A percentile compares a stretch with the other conserved stretches of the same genome.
Evolutionary conservation across 2,888 invertebrate species (phyloP).

Genomic region (Agrilus cyanescens): DNA sequence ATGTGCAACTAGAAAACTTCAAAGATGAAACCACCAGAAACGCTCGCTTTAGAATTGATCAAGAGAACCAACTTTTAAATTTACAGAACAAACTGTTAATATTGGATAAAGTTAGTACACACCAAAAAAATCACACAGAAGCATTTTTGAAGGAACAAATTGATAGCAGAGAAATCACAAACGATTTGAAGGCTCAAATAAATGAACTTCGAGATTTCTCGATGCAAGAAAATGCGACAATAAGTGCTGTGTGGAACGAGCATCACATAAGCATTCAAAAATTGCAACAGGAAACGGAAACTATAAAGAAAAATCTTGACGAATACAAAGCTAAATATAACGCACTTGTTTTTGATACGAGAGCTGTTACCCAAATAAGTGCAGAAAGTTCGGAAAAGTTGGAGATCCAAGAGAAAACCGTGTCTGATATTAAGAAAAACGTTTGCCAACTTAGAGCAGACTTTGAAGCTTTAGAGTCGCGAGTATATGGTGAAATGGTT

Average conservation of each 20-base stretch:
- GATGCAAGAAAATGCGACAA: slow-evolving; percentile 30
- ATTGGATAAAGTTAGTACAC: slow-evolving; percentile 23
- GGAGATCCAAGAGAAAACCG: slow-evolving; percentile 37
- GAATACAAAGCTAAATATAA: slow-evolving; percentile 38
- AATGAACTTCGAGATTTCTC: slow-evolving; percentile 30
- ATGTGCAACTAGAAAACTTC: slow-evolving; percentile 39
- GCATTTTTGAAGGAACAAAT: slow-evolving; percentile 26
- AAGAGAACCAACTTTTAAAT: slow-evolving; percentile 15
- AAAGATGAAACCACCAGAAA: slow-evolving; percentile 26
- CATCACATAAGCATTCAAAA: slow-evolving; percentile 27
- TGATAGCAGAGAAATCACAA: slow-evolving; percentile 21
- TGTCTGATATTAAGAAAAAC: slow-evolving; percentile 31
- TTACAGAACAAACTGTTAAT: slow-evolving; percentile 20
- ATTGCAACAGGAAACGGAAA: slow-evolving; percentile 20
- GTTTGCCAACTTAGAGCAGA: slow-evolving; percentile 37
- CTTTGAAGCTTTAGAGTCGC: slow-evolving; percentile 34
- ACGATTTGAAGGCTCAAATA: slow-evolving; percentile 18
- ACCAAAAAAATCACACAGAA: slow-evolving; percentile 22
- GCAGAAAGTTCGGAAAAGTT: slow-evolving; percentile 41
- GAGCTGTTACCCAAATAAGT: slow-evolving; percentile 38
- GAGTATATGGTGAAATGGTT: background rate
- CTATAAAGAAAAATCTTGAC: slow-evolving; percentile 23
- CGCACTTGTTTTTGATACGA: slow-evolving; percentile 38
- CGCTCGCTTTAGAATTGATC: slow-evolving; percentile 18
- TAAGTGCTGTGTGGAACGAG: slow-evolving; percentile 32